Percentiles rank a stretch among this genome's conserved stretches.
Conservation (phyloP, 64 coral and sea anemone species). For the Porites lutea region DNA sequence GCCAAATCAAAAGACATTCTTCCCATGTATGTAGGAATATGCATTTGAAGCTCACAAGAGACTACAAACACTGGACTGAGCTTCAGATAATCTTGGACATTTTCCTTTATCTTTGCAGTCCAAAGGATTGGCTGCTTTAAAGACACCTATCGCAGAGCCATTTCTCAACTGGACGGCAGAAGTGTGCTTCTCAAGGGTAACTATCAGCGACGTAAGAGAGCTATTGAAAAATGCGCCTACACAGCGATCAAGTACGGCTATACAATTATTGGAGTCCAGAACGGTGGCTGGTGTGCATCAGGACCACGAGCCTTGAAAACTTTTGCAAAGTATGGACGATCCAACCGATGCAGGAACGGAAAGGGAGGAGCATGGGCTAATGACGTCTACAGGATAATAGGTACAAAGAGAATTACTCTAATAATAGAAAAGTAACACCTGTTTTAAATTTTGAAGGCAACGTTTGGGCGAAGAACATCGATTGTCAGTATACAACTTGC, state of each 20-base stretch:
- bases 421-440: no score
- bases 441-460: no score
- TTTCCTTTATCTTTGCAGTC: background rate
- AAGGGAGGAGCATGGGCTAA: constrained; percentile 70
- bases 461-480: no score
- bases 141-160: constrained; percentile 26
- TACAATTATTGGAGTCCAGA: constrained; percentile 48
- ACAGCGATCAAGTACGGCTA: background rate
- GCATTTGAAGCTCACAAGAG: no score
- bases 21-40: no score
- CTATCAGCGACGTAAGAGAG: constrained; percentile 5
- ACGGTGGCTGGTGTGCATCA: constrained; percentile 51
- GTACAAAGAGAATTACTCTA: background rate
- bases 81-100: no score
- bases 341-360: constrained; percentile 26
- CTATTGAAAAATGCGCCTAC: constrained; percentile 36
- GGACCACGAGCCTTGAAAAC: constrained; percentile 14
- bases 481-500: no score
- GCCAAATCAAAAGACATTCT: no score
- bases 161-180: constrained; percentile 19
- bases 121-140: constrained; percentile 39
- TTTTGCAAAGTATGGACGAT: constrained; percentile 55
- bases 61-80: no score
- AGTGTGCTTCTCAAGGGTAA: constrained; percentile 1
- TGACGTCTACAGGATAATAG: constrained; percentile 55